Percentiles rank a stretch among this genome's conserved stretches.
These are phyloP conservation scores for Apodemus speciosus DNA, from an alignment of 2,113 vertebrate species.

Conservation along the genomic window DNA sequence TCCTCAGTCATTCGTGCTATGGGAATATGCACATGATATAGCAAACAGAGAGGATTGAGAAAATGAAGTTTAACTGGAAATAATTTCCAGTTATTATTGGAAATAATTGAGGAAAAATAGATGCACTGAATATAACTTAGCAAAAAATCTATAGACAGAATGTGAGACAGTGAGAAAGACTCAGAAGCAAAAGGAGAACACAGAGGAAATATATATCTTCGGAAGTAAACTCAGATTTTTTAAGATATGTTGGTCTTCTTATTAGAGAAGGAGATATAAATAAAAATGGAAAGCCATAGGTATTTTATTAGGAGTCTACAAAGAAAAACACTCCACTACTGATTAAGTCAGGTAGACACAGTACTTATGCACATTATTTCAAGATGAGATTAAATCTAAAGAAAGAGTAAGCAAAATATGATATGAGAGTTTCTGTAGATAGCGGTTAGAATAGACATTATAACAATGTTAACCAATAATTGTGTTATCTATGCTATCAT, in stretches of 20 bases:
- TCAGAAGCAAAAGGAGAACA: background rate
- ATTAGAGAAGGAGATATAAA: background rate
- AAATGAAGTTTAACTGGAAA: background rate
- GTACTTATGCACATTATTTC: background rate
- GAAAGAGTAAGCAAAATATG: too few relatives aligned
- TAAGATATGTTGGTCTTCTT: background rate
- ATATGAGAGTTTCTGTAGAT: too few relatives aligned
- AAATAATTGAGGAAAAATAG: background rate
- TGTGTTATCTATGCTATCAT: too few relatives aligned
- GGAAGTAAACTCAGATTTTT: background rate
- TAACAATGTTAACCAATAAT: background rate
- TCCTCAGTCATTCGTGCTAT: fast-evolving
- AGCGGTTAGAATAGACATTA: too few relatives aligned
- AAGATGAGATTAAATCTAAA: background rate
- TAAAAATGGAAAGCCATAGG: background rate
- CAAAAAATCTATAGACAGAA: background rate
- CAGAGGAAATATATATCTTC: background rate
- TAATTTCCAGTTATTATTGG: background rate
- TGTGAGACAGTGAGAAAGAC: background rate
- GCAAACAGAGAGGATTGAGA: background rate
- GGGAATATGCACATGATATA: background rate
- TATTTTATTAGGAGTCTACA: background rate
- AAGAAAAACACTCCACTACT: background rate
- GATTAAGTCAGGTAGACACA: background rate
- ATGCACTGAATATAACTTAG: background rate